Evolutionary conservation across 2,113 vertebrate species (phyloP).

Genomic region (Cromileptes altivelis): DNA sequence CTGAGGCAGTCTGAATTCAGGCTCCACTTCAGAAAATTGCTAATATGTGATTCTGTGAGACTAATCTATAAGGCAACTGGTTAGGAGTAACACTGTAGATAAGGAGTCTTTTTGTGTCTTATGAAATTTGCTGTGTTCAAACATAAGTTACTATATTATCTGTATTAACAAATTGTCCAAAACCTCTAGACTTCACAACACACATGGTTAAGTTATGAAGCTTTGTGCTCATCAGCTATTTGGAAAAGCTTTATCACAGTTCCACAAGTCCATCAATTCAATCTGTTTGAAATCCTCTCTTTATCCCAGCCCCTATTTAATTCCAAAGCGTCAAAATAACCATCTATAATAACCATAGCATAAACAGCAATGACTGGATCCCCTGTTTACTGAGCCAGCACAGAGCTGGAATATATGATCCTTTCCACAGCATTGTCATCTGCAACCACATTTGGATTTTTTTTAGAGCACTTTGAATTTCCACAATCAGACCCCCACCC

Average conservation of each 20-base stretch:
- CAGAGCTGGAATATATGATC: not conserved
- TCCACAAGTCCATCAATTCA: not conserved
- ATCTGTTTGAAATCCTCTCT: not conserved
- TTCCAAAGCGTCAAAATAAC: not conserved
- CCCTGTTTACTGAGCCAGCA: not conserved
- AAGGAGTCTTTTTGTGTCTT: not conserved
- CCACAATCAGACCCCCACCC: rapidly evolving
- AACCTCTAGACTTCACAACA: not conserved
- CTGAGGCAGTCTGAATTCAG: no score
- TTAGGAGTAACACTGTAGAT: not conserved
- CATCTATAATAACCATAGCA: not conserved
- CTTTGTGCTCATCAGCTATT: not conserved
- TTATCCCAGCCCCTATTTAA: not conserved
- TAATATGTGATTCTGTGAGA: not conserved
- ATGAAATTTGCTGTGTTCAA: not conserved
- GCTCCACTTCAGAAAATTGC: not conserved
- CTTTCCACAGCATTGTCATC: not conserved
- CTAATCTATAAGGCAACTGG: not conserved
- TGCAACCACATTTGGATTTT: not conserved
- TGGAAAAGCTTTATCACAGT: slow-evolving; percentile 2
- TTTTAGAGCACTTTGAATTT: not conserved
- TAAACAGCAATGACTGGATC: not conserved
- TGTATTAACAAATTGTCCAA: not conserved
- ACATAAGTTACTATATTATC: not conserved
- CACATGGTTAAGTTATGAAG: no score